phyloP scores from a whole-genome alignment of 1,140 invertebrate species.

The Drosophila neocordata region DNA sequence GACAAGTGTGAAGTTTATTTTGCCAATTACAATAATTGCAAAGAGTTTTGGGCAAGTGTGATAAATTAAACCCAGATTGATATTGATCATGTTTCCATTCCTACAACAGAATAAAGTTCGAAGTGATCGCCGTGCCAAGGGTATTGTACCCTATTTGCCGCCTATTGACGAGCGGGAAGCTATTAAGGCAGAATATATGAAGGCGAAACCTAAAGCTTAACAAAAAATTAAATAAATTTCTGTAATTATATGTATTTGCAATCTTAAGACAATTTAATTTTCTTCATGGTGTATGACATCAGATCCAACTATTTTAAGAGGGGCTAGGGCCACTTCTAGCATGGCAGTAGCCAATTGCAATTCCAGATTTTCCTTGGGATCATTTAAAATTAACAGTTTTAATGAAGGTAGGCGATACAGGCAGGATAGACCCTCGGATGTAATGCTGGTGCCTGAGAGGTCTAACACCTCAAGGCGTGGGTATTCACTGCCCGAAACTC shows the following conservation, averaged over 20 bases:
- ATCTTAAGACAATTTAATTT: conserved; percentile 36
- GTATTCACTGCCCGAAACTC: conserved; percentile 85
- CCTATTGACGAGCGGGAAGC: conserved; percentile 65
- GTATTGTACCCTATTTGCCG: conserved; percentile 71
- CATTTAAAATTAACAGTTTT: conserved; percentile 84
- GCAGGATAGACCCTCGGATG: conserved; percentile 86
- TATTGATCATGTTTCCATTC: neutral
- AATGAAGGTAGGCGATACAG: conserved; percentile 86
- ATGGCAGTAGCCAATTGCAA: conserved; percentile 85
- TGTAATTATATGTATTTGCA: conserved; percentile 21
- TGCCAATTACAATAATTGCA: conserved; percentile 87
- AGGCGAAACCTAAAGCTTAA: conserved; percentile 56
- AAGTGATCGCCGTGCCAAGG: conserved; percentile 66
- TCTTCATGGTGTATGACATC: conserved; percentile 53
- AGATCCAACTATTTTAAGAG: conserved; percentile 70
- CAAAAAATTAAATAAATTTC: conserved; percentile 9
- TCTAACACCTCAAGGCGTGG: conserved; percentile 88
- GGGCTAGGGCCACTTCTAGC: conserved; percentile 84
- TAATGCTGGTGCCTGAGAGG: conserved; percentile 87
- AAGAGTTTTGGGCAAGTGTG: conserved; percentile 85
- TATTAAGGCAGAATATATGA: conserved; percentile 79
- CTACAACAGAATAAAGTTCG: conserved; percentile 68
- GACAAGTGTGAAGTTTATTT: conserved; percentile 86
- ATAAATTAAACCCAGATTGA: conserved; percentile 10
- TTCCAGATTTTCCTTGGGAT: conserved; percentile 82